These are phyloP conservation scores for Zoanthus solanderi DNA, from an alignment of 92 coral and sea anemone genomes.

Conservation along the genomic window DNA sequence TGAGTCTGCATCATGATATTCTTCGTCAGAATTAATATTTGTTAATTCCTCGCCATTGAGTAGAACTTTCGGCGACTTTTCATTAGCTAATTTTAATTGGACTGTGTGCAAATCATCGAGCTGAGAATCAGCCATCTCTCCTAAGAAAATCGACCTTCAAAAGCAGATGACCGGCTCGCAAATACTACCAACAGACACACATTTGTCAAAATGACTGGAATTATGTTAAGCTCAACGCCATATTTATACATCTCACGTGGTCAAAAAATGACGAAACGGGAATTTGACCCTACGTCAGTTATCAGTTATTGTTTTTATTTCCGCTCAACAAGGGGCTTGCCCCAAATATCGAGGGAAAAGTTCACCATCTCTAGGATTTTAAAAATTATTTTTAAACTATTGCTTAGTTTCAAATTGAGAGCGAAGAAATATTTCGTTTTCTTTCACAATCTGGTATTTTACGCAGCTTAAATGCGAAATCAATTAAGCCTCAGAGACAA, in stretches of 20 bases:
- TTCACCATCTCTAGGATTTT: neutral
- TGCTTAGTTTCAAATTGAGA: neutral
- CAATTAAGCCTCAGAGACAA: neutral
- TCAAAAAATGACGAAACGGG: constrained; percentile 63
- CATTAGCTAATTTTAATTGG: constrained; percentile 52
- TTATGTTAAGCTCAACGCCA: constrained; percentile 41
- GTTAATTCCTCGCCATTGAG: constrained; percentile 78
- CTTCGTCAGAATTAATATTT: constrained; percentile 81
- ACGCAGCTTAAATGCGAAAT: neutral
- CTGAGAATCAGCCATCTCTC: constrained; percentile 89
- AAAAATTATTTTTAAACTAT: neutral
- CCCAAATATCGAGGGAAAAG: neutral
- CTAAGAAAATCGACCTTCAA: constrained; percentile 38
- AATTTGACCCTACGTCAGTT: constrained; percentile 27
- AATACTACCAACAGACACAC: neutral
- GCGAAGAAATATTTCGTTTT: neutral
- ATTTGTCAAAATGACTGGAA: constrained; percentile 22
- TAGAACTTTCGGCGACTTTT: constrained; percentile 86
- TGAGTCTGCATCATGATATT: constrained; percentile 73
- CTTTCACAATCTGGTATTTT: neutral
- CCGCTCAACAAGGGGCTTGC: constrained; percentile 62
- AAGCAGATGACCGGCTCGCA: constrained; percentile 44
- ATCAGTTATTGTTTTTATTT: constrained; percentile 53
- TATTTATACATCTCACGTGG: constrained; percentile 82
- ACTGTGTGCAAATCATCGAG: constrained; percentile 53